Evolutionary conservation across 2,888 invertebrate genomes (phyloP), one percentile per base, ranked within the genome.

Genomic region (Metopia argyrocephala): DNA sequence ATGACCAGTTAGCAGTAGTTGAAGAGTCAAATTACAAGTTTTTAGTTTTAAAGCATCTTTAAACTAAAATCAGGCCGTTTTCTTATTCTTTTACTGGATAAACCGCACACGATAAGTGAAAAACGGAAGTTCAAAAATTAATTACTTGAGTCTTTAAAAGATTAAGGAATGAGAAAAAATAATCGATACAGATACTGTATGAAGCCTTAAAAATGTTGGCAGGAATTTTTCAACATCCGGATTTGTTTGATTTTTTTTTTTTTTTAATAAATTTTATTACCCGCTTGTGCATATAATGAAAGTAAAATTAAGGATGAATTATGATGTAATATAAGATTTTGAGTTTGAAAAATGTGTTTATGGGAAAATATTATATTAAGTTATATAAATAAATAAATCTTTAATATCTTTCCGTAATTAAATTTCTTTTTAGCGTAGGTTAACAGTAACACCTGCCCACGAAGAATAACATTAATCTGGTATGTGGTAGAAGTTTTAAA

Each of bases 81-180:
- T 12, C n/a, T 20, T 18, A 48, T 5, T 18, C 7, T 38, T 0
- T 38, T 12, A 38, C 38, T 15, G 38, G 12, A 38, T 38, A n/a
- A n/a, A n/a, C n/a, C n/a, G 38, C 38, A 38, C 38, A 38, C 38
- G 38, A 38, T 38, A 38, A 38, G 3, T 38, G 3, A 46, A 70
- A 81, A 81, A 81, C 81, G 81, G 81, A 81, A 81, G 78, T 81
- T 74, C 18, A 81, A 74, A 69, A 78, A 81, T 78, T 81, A 81
- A 78, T 79, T 78, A 66, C 54, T 52, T n/a, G 1, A 52, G 59
- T 65, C 45, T 71, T 71, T 52, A 31, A 65, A 50, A 78, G 66
- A 78, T 78, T 38, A 12, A 25, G 57, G 12, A 76, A 69, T 20
- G 23, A 28, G 52, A 23, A 38, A 57, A 12, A 57, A 66, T n/a